Conservation (phyloP, 2,888 invertebrate genomes). For the Drosophila mayaguana region DNA sequence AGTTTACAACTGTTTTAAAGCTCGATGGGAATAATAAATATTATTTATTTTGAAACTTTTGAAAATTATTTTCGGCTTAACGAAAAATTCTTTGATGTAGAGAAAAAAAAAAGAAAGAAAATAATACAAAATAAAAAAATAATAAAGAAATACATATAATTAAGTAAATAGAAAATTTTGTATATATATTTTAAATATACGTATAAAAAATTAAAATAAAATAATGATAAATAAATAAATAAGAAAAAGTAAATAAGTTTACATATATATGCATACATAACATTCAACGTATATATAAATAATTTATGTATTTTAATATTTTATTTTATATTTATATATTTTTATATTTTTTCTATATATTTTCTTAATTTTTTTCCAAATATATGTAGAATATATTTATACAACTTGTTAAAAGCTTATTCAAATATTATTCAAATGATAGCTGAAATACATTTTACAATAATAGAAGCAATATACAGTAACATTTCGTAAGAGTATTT, state of each 20-base stretch:
- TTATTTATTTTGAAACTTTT: not conserved
- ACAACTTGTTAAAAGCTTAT: not conserved
- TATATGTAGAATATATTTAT: not conserved
- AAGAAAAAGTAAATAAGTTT: too few relatives aligned
- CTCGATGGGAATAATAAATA: not conserved
- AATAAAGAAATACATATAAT: not conserved
- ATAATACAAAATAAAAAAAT: not conserved
- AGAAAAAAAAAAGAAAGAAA: not conserved
- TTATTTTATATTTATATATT: too few relatives aligned
- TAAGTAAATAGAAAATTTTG: not conserved
- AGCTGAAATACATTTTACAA: not conserved
- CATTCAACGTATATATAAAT: too few relatives aligned
- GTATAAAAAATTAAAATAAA: too few relatives aligned
- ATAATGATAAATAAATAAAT: too few relatives aligned
- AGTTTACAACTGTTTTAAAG: not conserved
- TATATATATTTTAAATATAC: too few relatives aligned
- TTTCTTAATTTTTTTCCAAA: not conserved
- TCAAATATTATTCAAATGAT: not conserved
- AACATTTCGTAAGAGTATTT: slow-evolving; percentile 29
- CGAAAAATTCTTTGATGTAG: not conserved
- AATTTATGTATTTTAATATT: too few relatives aligned
- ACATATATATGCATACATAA: too few relatives aligned
- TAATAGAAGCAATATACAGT: not conserved
- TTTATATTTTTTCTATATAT: not conserved
- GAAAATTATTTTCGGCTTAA: not conserved